Conservation (phyloP, 1,140 invertebrate genomes). For the Nasonia vitripennis region DNA sequence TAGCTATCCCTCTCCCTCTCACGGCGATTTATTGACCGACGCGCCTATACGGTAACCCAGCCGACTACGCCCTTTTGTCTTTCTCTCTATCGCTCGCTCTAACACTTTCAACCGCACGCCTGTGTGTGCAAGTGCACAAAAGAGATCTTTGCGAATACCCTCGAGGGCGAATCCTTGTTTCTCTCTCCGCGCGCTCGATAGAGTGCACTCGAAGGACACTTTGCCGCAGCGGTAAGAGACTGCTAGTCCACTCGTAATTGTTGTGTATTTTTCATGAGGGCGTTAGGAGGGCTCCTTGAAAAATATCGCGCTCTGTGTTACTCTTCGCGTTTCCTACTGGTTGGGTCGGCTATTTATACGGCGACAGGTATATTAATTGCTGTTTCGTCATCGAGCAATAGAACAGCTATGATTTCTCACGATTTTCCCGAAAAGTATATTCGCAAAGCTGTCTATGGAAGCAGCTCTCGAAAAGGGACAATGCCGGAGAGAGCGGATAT, state of each 20-base stretch:
- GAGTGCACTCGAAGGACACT: conserved; percentile 21
- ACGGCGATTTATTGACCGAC: conserved; percentile 45
- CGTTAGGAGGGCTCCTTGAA: not conserved
- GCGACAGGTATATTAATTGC: not conserved
- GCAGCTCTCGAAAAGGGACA: not conserved
- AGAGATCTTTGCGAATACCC: conserved; percentile 1
- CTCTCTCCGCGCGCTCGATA: not conserved
- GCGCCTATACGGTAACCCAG: conserved; percentile 19
- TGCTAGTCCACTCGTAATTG: conserved; percentile 20
- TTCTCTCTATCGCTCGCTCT: not conserved
- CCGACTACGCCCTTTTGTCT: conserved; percentile 1
- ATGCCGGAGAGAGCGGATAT: not conserved
- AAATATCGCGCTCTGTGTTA: not conserved
- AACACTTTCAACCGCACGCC: not conserved
- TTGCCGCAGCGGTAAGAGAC: not conserved
- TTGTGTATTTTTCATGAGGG: conserved; percentile 41
- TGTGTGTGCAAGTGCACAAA: not conserved
- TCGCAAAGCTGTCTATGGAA: not conserved
- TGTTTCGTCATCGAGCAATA: not conserved
- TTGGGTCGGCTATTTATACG: conserved; percentile 40
- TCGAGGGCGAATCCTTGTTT: conserved; percentile 24
- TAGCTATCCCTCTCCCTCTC: not conserved
- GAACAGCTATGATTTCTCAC: not conserved
- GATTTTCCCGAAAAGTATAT: not conserved
- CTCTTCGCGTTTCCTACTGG: not conserved